Base-by-base conservation (phyloP, 2,888 invertebrate species). In the Agrochola lota region DNA sequence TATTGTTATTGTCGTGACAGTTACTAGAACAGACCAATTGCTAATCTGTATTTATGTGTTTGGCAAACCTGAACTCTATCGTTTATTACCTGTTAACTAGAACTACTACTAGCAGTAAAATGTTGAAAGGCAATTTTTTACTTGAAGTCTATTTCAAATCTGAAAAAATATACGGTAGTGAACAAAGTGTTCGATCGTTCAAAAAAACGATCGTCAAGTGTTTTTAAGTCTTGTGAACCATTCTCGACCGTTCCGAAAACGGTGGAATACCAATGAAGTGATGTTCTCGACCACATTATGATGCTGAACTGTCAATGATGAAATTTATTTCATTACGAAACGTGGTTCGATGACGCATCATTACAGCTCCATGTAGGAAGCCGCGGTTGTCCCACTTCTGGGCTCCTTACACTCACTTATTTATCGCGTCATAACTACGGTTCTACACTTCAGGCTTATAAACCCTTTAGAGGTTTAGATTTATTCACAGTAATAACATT, bases 311-410 rank as follows among this genome's bases (percentile, higher is more conserved):
- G 85, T 85, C 88, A 75, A 66, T 77, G 77, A 72, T 73, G 84
- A 87, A 77, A 87, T 87, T 87, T 83, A 85, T 82, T 78, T 77
- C 6, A 79, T 69, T 68, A 40, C 43, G 20, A 63, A 72, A 81
- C 60, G 72, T 84, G 77, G 77, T 77, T 83, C 74, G 73, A 75
- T 85, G 85, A 89, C 82, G 71, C 83, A 83, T 66, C 49, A 35
- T 40, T 4, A 62, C 60, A 89, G 85, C 86, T 81, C 89, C 89
- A 67, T 82, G 83, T 85, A 83, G 68, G 85, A 71, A 52, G 40
- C 30, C 49, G 17, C 35, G n/a, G 23, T 52, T 78, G 78, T 70
- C 71, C 87, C 71, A 76, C 71, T 71, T 85, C 49, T 73, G 40
- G 20, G 2, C 30, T 68, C 71, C 71, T 78, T 76, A 71, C 46